phyloP scores from a whole-genome alignment of 2,797 vertebrate genomes.

The Coreius guichenoti region DNA sequence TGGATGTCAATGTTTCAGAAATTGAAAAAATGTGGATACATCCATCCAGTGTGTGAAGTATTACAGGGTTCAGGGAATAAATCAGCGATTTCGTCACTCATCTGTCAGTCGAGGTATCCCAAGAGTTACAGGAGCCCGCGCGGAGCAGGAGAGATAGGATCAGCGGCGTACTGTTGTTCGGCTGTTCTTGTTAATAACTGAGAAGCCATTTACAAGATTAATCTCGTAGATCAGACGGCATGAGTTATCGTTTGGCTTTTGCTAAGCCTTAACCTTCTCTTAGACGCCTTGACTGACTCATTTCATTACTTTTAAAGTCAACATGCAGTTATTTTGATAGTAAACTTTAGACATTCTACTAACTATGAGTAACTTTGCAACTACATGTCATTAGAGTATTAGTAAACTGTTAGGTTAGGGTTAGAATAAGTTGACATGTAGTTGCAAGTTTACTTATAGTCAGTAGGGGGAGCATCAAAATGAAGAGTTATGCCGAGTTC shows the following conservation, averaged over 20 bases:
- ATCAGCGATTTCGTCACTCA: constrained; percentile 23
- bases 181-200: not conserved
- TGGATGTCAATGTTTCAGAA: constrained; percentile 7
- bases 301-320: constrained; percentile 7
- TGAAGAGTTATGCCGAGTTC: too few species aligned
- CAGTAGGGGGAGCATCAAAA: too few species aligned
- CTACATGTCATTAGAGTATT: not conserved
- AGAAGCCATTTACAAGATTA: constrained; percentile 17
- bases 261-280: not conserved
- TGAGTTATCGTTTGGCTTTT: not conserved
- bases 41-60: constrained; percentile 6
- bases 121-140: not conserved
- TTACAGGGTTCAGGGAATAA: constrained; percentile 13
- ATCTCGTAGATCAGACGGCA: not conserved
- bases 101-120: constrained; percentile 14
- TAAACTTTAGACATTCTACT: not conserved
- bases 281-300: not conserved
- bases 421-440: not conserved
- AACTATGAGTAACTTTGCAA: not conserved
- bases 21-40: constrained; percentile 16
- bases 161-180: not conserved
- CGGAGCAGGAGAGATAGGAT: not conserved
- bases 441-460: not conserved
- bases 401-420: not conserved
- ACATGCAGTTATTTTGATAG: not conserved